Evolutionary conservation across 2,888 invertebrate genomes (phyloP), one percentile per base, ranked within the genome.

Genomic region (Chromoteleia sp.): DNA sequence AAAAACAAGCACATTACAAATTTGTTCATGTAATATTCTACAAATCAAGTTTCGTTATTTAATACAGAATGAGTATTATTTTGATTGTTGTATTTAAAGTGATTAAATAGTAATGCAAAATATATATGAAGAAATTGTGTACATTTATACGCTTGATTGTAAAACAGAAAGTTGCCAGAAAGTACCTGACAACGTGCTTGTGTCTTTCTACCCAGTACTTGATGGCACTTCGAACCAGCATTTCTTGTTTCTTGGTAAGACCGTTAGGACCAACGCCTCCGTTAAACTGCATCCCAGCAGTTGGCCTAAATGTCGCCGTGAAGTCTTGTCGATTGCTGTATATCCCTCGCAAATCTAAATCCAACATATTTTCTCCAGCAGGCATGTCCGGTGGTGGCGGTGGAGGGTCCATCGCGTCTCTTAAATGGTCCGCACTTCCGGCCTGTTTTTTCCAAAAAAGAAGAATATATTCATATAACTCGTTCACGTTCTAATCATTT

Each of bases 201-300:
- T 97, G 97, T 39, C 97, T 93, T 88, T 97, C 97, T 25, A 97
- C 97, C 97, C 97, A 97, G 88, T 97, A 97, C 87, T 97, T 97
- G 86, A 97, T 97, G 14, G 97, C 96, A 30, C 96, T 97, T 84
- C 97, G 93, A 0, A 97, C 97, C 92, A 97, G 93, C 92, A 96
- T 93, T 91, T 97, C 97, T 88, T 97, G 97, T 88, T 97, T 97
- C 90, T 95, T 95, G 0, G 95, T 95, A 58, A 97, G 92, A 0
- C 96, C 96, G 84, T 97, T 97, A 0, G 97, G 97, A 84, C 97
- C 95, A 1, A 93, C 92, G 0, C 93, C 93, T 0, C 91, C 91
- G 67, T 90, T 90, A 63, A 90, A 91, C 4, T 85, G 87, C 41
- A 92, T 92, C 0, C 93, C 93, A 41, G 92, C 92, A 0, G 89